Evolutionary conservation across 64 coral and sea anemone species (phyloP), one percentile per base, ranked within the genome.

Genomic region (Stichodactyla mertensii): DNA sequence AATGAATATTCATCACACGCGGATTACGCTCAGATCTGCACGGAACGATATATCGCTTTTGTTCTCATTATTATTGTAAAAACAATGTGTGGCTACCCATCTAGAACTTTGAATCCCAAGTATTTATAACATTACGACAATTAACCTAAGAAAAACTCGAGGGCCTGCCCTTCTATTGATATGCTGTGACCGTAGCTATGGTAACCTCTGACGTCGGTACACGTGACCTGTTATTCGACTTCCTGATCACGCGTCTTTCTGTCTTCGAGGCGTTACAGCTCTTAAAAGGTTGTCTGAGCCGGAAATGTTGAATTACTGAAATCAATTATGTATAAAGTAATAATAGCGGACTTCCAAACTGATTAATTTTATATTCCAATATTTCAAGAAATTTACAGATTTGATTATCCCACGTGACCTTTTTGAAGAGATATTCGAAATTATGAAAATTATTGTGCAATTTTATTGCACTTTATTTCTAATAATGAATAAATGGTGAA

Each of bases 401-500:
- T 70, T 70, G 69, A 74, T 74, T 74, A 74, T 74, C 8, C 69
- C 69, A 74, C 69, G 69, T 74, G 69, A 74, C 24, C 69, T n/a
- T 12, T 66, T n/a, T 66, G 19, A n/a, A 66, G 19, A n/a, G 7
- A 66, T n/a, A 66, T 16, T 14, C 16, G 4, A 16, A 61, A 61
- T 61, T 61, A 13, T 15, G 59, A 19, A 15, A 61, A 61, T 61
- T 62, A 16, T 62, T 4, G 60, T 62, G 60, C 60, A 13, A 62
- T 16, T 18, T 5, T 62, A 7, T n/a, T 22, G 36, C 36, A 45
- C 23, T 7, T 66, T n/a, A 61, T 22, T 66, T 66, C 62, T 18
- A n/a, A 22, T 66, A n/a, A 9, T 8, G 22, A n/a, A 6, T n/a
- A n/a, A n/a, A 22, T 66, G 8, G 22, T 7, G 22, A 66, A n/a